Base-by-base conservation (phyloP, 2,888 invertebrate genomes). In the Drosophila yooni region DNA sequence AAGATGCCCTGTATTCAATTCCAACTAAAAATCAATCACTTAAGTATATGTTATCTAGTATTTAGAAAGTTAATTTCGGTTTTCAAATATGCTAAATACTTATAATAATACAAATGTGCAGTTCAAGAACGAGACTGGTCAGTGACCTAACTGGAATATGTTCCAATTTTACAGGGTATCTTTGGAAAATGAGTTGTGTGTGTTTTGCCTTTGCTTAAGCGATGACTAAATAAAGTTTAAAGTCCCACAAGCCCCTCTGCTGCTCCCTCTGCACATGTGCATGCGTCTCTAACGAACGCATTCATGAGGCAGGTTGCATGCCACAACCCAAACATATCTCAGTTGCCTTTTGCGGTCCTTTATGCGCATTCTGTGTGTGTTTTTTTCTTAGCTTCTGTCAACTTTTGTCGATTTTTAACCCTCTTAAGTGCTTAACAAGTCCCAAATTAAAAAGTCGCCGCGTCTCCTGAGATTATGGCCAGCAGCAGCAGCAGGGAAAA, bases 391-490 rank as follows among this genome's bases (percentile, higher is more conserved):
- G 54, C 50, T 67, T 71, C 69, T 85, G 88, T 89, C 88, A 88
- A 81, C 87, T 88, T 80, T 85, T 88, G 79, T 82, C 76, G 81
- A 85, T 88, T 88, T 80, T 88, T 88, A 88, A 88, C 87, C 90
- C 90, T 88, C 88, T 90, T 90, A 88, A 90, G 88, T 88, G 88
- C 88, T 88, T 90, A 90, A 77, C 87, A 90, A 87, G 88, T 88
- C 88, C 88, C 88, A 88, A 88, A 88, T 90, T 90, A 88, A 90
- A 91, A 88, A 84, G 70, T 70, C 75, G 76, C 77, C 61, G 76
- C 72, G 73, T 87, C 87, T 87, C 87, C 76, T 57, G 88, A 86
- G 88, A 89, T 76, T 84, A 72, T 76, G 67, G 58, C 59, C 72
- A 77, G 76, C 57, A 64, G 21, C 21, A 21, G 53, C 21, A 21